These are phyloP conservation scores for Scelioninae gen. 1 DNA, from an alignment of 2,888 invertebrate species.

Conservation along the genomic window DNA sequence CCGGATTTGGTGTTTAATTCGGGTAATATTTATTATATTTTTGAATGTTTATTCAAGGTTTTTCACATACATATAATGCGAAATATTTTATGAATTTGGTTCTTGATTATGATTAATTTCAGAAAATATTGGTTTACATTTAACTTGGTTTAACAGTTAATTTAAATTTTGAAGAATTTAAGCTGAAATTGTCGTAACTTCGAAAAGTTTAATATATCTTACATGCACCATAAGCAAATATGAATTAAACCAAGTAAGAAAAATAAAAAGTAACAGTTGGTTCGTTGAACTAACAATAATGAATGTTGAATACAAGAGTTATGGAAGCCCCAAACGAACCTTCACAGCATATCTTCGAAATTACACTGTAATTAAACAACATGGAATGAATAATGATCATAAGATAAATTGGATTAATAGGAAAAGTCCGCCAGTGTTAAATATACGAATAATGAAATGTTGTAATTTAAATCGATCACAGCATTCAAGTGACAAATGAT, in stretches of 20 bases:
- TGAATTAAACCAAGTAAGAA: not conserved
- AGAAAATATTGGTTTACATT: too few species aligned
- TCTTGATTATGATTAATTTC: too few species aligned
- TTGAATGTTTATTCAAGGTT: too few species aligned
- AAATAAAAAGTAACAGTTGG: not conserved
- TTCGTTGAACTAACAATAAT: constrained; percentile 6
- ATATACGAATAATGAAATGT: constrained; percentile 15
- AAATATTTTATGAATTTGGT: too few species aligned
- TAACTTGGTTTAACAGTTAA: too few species aligned
- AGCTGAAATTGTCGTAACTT: too few species aligned
- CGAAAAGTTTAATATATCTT: too few species aligned
- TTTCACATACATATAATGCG: too few species aligned
- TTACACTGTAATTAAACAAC: constrained; percentile 31
- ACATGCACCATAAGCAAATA: not conserved
- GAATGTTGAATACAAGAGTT: constrained; percentile 18
- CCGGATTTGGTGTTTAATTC: too few species aligned
- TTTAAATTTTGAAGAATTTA: too few species aligned
- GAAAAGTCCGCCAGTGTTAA: constrained; percentile 3
- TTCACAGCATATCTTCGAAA: constrained; percentile 16
- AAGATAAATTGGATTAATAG: constrained; percentile 15
- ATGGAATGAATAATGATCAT: constrained; percentile 16
- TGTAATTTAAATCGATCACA: constrained; percentile 22
- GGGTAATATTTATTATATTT: too few species aligned
- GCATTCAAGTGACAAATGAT: not conserved
- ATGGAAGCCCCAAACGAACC: constrained; percentile 9